Conservation (phyloP, 1,140 invertebrate genomes). For the Pseudoatta argentina region DNA sequence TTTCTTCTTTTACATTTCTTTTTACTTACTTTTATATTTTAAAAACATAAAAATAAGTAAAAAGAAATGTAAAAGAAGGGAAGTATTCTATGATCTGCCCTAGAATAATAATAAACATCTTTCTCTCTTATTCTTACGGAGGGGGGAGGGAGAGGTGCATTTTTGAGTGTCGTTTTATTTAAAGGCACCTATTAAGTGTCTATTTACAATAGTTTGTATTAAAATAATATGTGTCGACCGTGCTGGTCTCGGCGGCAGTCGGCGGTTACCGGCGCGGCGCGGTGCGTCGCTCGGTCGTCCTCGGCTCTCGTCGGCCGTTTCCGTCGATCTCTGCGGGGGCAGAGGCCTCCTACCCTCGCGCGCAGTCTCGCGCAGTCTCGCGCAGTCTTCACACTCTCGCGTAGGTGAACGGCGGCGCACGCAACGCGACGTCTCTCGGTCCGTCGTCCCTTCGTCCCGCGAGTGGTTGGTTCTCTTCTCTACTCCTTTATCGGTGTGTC, state of each 20-base stretch:
- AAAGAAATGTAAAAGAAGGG: too few species aligned
- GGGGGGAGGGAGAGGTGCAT: background rate
- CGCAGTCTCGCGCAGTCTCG: conserved; percentile 59
- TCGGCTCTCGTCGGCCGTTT: conserved; percentile 75
- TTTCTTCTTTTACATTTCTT: too few species aligned
- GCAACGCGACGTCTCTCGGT: conserved; percentile 41
- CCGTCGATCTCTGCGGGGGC: conserved; percentile 83
- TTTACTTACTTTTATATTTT: too few species aligned
- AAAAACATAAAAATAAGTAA: too few species aligned
- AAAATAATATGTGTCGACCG: background rate
- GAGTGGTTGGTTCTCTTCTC: conserved; percentile 10
- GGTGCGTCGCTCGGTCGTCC: conserved; percentile 58
- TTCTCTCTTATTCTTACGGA: background rate
- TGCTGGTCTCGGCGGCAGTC: background rate
- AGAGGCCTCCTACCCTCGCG: conserved; percentile 78
- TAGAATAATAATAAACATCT: too few species aligned
- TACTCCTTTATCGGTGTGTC: conserved; percentile 4
- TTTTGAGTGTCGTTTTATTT: background rate
- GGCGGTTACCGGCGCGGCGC: background rate
- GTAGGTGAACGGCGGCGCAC: conserved; percentile 70
- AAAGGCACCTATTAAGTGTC: background rate
- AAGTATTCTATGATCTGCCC: too few species aligned
- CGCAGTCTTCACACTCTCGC: conserved; percentile 75
- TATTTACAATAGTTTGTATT: conserved; percentile 9
- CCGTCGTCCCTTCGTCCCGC: conserved; percentile 20